Base-by-base conservation (phyloP, 92 coral and sea anemone species). In the Zoanthus sociatus region DNA sequence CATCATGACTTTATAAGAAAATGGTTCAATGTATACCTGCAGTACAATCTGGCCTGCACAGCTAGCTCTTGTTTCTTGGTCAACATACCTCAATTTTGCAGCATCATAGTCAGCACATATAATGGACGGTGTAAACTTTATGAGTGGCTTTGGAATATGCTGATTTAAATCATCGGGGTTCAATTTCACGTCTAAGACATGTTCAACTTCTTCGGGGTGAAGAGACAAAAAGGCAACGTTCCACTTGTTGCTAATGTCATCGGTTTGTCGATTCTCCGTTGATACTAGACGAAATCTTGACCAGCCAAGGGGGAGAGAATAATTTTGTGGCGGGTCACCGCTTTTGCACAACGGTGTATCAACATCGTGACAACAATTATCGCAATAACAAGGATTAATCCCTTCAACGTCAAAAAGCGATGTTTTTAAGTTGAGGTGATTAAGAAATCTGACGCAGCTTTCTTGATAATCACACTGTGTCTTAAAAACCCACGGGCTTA, bases 251-350 rank as follows among this genome's bases (percentile, higher is more conserved):
- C 84, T 66, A 11, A 86, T 77, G 68, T 88, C 88, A 13, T 70
- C 82, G 51, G 87, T 76, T 26, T 69, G 67, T 2, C 89, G 90
- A 42, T 79, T 70, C 75, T 76, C 93, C 16, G 92, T 82, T 44
- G 93, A 18, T 44, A 67, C 85, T 72, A 97, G 88, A 16, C 94
- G 94, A 69, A 97, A 97, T 44, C 99, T 94, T 61, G 97, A 95
- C 99, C 99, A 97, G 21, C 99, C 99, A 26, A 94, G 88, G 1
- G 99, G 99, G 21, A 97, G 90, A 8, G 99, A 97, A 89, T 97
- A 97, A 71, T 84, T 94, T 82, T 92, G 93, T 10, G 99, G 92
- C 33, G 99, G 99, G 75, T 92, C 94, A 54, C 99, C 99, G 56
- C 92, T 94, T 78, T 95, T 95, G 90, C 96, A 95, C 18, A 97